A percentile compares a stretch with the other conserved stretches of the same genome.
phyloP scores from a whole-genome alignment of 2,113 vertebrate genomes.

The Callaeas wilsoni region DNA sequence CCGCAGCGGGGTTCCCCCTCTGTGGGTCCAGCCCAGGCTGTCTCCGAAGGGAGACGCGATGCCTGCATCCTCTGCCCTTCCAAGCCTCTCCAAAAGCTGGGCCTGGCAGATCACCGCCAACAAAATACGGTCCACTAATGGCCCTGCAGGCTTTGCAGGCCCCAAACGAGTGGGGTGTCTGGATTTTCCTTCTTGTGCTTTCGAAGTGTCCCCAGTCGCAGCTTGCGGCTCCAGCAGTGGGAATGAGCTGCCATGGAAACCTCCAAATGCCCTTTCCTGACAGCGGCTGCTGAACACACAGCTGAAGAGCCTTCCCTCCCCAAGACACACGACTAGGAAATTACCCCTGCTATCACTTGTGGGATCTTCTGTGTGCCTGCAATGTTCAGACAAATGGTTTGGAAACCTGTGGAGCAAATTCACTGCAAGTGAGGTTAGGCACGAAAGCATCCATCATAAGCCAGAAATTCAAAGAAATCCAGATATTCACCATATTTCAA shows the following conservation, averaged over 20 bases:
- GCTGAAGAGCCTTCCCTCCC: neutral
- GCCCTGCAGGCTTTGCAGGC: neutral
- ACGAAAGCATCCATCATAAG: neutral
- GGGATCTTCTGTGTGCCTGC: neutral
- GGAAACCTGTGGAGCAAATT: neutral
- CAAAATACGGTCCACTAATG: neutral
- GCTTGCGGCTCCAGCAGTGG: constrained; percentile 31
- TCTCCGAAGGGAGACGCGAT: accelerated
- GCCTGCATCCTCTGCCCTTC: neutral
- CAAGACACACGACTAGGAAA: neutral
- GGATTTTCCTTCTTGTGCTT: neutral
- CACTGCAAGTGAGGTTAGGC: neutral
- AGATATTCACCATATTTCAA: neutral
- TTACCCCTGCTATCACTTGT: neutral
- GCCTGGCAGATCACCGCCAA: neutral
- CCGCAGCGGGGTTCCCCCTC: accelerated
- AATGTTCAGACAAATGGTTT: neutral
- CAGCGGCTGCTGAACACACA: neutral
- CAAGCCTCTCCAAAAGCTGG: accelerated
- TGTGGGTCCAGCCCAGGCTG: neutral
- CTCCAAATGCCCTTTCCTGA: constrained; percentile 47
- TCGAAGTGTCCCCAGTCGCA: constrained; percentile 25
- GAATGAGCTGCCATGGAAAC: constrained; percentile 71
- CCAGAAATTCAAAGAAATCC: neutral
- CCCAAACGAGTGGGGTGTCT: neutral